Evolutionary conservation across 2,113 vertebrate species (phyloP), one percentile per base, ranked within the genome.

Genomic region (Pollachius pollachius): DNA sequence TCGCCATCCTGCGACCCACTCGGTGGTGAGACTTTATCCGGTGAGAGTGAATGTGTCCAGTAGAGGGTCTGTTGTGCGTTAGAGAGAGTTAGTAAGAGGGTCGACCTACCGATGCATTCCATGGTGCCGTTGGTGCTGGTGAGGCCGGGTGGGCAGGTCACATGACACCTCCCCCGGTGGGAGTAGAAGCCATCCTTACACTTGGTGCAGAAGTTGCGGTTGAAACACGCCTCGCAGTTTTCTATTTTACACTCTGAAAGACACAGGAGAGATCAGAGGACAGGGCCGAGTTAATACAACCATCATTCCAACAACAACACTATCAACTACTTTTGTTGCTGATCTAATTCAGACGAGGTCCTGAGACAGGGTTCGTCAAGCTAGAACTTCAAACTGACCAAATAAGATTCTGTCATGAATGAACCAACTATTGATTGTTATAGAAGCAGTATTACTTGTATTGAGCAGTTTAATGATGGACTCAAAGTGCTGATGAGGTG

Each of bases 121-220:
- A 94, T 94, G 76, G 96, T 97, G 75, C 95, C 92, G 0, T 97
- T 97, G 86, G 89, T 79, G 7, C 94, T 91, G 57, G 81, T 81
- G 30, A 93, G 95, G 71, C 95, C 96, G 74, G 95, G 93, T 0
- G 97, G 96, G 88, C 97, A 99, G 52, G 91, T 93, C 25, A 90
- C 79, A 5, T 95, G 95, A 85, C 97, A 99, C 71, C 94, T 93
- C 71, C 97, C 97, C 89, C 95, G 97, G 93, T 97, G 94, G 88
- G 97, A 94, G 92, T 96, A 99, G 81, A 95, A 91, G 81, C 93
- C 95, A 87, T 96, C 96, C 90, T 96, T 98, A 90, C 97, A 99
- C 92, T 97, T 99, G 89, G 96, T 97, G 92, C 97, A 99, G 95
- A 99, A 99, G 88, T 95, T 97, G 89, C 94, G 94, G 89, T 96